Conservation (phyloP, 2,797 vertebrate species). For the Lophotriccus pileatus region DNA sequence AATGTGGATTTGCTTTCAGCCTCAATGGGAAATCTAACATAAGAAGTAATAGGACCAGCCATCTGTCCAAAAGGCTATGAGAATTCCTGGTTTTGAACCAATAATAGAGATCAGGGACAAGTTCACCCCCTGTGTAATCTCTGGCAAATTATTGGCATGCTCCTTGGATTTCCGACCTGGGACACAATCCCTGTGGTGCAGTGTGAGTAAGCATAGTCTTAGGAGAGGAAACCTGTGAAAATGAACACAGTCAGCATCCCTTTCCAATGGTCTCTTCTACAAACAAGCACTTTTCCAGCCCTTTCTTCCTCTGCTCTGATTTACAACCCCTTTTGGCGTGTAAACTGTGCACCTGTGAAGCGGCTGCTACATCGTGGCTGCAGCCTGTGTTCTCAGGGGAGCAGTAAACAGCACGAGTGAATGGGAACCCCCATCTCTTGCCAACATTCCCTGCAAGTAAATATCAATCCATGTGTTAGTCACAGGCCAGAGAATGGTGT, state of each 20-base stretch:
- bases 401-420: neutral
- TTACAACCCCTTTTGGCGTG: neutral
- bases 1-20: constrained; percentile 50
- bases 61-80: constrained; percentile 32
- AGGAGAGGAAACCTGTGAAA: neutral
- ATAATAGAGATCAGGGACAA: neutral
- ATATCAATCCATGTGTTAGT: neutral
- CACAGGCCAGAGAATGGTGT: neutral
- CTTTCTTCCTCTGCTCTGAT: neutral
- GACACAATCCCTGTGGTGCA: neutral
- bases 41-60: constrained; percentile 23
- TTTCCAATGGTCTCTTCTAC: neutral
- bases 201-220: neutral
- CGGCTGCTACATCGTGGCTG: neutral
- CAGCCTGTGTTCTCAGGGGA: neutral
- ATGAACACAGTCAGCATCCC: neutral
- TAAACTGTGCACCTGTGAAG: neutral
- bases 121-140: neutral
- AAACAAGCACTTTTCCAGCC: neutral
- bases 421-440: neutral
- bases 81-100: constrained; percentile 30
- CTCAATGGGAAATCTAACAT: constrained; percentile 29
- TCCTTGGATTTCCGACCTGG: neutral
- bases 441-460: neutral
- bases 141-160: neutral